Percentiles rank a stretch among this genome's conserved stretches.
phyloP scores from a whole-genome alignment of 2,888 invertebrate genomes.

The Scaptodrosophila latifasciaeformis region DNA sequence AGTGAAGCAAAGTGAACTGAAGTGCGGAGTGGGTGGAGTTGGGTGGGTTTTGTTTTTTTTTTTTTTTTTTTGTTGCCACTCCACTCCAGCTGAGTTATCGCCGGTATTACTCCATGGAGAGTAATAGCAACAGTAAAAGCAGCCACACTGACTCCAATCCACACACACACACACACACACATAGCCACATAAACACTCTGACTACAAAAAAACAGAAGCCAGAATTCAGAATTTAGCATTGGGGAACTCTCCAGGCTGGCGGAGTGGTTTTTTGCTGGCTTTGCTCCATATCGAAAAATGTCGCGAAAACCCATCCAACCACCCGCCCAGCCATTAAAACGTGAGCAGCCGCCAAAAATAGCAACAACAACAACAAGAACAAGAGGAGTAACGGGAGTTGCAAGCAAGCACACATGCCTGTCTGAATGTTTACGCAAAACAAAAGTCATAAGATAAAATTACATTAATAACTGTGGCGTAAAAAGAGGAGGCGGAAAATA shows the following conservation, averaged over 20 bases:
- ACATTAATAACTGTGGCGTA: slow-evolving; percentile 57
- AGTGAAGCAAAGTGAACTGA: too few relatives aligned
- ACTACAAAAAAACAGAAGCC: too few relatives aligned
- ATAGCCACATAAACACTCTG: too few relatives aligned
- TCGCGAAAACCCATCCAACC: slow-evolving; percentile 28
- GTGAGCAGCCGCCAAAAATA: slow-evolving; percentile 26
- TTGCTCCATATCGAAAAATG: slow-evolving; percentile 37
- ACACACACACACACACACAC: too few relatives aligned
- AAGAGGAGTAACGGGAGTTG: slow-evolving; percentile 22
- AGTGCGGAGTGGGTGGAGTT: too few relatives aligned
- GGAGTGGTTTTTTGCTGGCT: neutral
- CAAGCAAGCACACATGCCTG: slow-evolving; percentile 9
- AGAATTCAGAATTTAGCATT: neutral
- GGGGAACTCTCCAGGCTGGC: slow-evolving; percentile 12
- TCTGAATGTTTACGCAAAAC: slow-evolving; percentile 52
- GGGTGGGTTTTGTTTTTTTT: too few relatives aligned
- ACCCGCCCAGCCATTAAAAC: slow-evolving; percentile 56
- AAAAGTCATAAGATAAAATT: slow-evolving; percentile 67
- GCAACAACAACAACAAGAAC: slow-evolving; percentile 22
- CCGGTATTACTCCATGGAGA: slow-evolving; percentile 64
- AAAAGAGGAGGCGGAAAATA: neutral
- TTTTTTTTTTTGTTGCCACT: slow-evolving; percentile 32
- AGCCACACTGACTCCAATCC: slow-evolving; percentile 13
- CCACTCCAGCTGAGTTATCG: slow-evolving; percentile 53
- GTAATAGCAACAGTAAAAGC: slow-evolving; percentile 40